Base-by-base conservation (phyloP, 1,140 invertebrate species). In the Psix sp. region DNA sequence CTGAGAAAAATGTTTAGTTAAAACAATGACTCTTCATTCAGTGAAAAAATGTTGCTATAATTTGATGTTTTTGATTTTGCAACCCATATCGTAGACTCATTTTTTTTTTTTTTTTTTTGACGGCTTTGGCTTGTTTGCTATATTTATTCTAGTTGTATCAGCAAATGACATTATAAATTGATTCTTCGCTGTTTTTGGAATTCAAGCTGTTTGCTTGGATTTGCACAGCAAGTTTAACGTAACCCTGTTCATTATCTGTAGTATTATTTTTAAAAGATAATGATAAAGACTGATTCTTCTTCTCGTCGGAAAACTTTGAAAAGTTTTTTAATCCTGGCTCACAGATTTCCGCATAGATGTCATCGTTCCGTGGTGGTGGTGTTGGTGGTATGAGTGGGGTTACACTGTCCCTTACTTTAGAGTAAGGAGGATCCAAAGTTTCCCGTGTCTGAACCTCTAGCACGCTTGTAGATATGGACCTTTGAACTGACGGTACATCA, bases 291-390 rank as follows among this genome's bases (percentile, higher is more conserved):
- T n/a, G 79, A 77, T 16, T 84, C 9, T 24, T 84, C 3, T 79
- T 72, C 7, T 81, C 73, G 9, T 68, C 48, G 2, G 71, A 52
- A 11, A 74, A 65, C 21, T 62, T 68, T 10, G 45, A 40, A 5
- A 72, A 62, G 31, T 18, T 40, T 35, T 76, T 46, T 51, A 39
- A 57, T 35, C 77, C 26, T 20, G 77, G 43, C 36, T 86, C 84
- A 35, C 85, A 85, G 11, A 86, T 85, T 70, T 86, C 85, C 4
- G 85, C 84, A 16, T 86, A 86, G 24, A 86, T 86, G 38, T 86
- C 85, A 39, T 86, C 85, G 0, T 71, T 45, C 43, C 67, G 67
- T 0, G 80, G 81, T 21, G 84, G 83, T 0, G 82, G 84, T 0
- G 82, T 72, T 3, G 77, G 74, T 2, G 83, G 82, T n/a, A 80